Conservation (phyloP, 2,888 invertebrate species). For the Carcina quercana region DNA sequence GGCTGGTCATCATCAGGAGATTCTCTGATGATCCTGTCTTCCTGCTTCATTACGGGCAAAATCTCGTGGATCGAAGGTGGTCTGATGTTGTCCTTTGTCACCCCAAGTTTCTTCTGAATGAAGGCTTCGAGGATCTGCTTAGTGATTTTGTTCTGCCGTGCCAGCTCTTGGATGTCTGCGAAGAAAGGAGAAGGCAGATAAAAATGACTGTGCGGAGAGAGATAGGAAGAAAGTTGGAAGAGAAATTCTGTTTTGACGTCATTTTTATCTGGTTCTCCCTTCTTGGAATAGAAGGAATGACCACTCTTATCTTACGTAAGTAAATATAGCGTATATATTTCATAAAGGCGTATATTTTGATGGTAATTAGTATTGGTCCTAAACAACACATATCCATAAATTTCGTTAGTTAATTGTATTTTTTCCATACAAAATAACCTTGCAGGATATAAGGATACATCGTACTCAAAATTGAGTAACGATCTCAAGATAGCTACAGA, state of each 20-base stretch:
- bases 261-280: conserved; percentile 71
- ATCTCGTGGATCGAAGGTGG: conserved; percentile 79
- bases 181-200: conserved; percentile 67
- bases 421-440: too few relatives aligned
- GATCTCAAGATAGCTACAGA: too few relatives aligned
- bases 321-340: conserved; percentile 1
- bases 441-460: too few relatives aligned
- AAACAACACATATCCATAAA: too few relatives aligned
- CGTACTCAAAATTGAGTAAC: too few relatives aligned
- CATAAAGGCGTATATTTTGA: too few relatives aligned
- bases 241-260: conserved; percentile 33
- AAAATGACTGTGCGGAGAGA: conserved; percentile 59
- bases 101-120: conserved; percentile 80
- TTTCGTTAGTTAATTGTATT: too few relatives aligned
- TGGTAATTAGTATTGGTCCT: too few relatives aligned
- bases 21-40: conserved; percentile 31
- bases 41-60: conserved; percentile 63
- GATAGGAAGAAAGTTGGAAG: conserved; percentile 21
- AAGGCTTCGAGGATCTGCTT: conserved; percentile 84
- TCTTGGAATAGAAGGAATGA: conserved; percentile 16
- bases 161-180: conserved; percentile 75
- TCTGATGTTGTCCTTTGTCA: conserved; percentile 59
- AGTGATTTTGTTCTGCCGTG: conserved; percentile 84
- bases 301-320: conserved; percentile 1
- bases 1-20: conserved; percentile 20